Percentiles rank a stretch among this genome's conserved stretches.
These are phyloP conservation scores for Holotrichia oblita DNA, from an alignment of 1,140 invertebrate genomes.

Conservation along the genomic window DNA sequence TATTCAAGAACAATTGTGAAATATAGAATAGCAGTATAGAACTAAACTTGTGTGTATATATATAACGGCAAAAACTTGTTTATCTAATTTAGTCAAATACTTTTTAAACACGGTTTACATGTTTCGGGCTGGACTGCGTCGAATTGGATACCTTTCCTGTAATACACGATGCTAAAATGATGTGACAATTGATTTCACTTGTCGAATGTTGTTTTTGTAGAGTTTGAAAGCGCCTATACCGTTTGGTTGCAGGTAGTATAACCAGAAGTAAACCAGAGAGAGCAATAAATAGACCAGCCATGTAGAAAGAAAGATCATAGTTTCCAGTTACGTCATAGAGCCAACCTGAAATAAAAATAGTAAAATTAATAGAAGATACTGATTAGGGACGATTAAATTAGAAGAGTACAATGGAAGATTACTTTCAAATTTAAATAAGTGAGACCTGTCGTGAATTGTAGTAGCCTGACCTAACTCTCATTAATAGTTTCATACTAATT, in stretches of 20 bases:
- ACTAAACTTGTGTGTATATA: background rate
- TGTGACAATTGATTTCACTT: conserved; percentile 49
- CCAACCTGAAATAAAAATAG: conserved; percentile 72
- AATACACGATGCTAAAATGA: conserved; percentile 48
- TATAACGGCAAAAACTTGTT: background rate
- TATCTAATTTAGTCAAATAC: background rate
- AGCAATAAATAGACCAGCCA: conserved; percentile 85
- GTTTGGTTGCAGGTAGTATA: conserved; percentile 68
- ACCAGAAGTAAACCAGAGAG: conserved; percentile 84
- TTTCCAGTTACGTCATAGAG: conserved; percentile 79
- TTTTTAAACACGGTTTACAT: conserved; percentile 9
- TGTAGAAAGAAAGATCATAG: conserved; percentile 87
- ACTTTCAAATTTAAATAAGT: too few species aligned
- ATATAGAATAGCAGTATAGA: background rate
- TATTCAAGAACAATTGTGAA: background rate
- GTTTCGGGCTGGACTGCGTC: background rate
- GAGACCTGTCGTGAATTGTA: too few species aligned
- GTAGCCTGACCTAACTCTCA: too few species aligned
- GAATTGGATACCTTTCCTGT: conserved; percentile 34
- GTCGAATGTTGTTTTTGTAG: conserved; percentile 50
- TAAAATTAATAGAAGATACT: background rate
- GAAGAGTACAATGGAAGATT: too few species aligned
- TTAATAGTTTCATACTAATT: too few species aligned
- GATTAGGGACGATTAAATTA: too few species aligned
- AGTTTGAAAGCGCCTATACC: conserved; percentile 58